Conservation (phyloP, 2,797 vertebrate species). For the Pteropus rufus region DNA sequence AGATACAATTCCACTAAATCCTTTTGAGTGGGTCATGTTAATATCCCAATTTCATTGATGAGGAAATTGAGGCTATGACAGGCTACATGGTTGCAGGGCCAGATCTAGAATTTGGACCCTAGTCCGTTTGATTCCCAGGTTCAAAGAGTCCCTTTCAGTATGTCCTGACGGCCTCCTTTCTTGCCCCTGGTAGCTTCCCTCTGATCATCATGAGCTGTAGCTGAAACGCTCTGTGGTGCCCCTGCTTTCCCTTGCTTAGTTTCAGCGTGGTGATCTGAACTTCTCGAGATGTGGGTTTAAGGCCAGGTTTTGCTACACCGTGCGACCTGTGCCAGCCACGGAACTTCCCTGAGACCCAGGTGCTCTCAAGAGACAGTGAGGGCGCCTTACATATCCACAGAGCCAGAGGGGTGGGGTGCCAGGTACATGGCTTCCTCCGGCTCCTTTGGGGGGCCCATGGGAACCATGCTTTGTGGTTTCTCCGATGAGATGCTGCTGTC, state of each 20-base stretch:
- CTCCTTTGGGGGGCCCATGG: neutral
- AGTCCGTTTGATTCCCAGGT: neutral
- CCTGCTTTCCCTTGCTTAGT: neutral
- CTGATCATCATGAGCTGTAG: rapidly evolving
- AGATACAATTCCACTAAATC: neutral
- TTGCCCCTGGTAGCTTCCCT: neutral
- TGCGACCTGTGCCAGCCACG: neutral
- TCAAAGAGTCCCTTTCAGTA: neutral
- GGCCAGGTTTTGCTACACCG: neutral
- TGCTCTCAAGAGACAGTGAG: neutral
- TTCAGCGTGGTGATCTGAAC: neutral
- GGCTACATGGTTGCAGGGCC: neutral
- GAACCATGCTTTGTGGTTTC: neutral
- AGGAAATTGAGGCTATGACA: neutral
- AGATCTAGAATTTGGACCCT: neutral
- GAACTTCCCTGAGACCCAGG: neutral
- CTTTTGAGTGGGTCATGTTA: neutral
- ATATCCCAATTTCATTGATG: neutral
- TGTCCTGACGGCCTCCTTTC: neutral
- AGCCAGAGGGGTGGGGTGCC: neutral
- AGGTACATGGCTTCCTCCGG: rapidly evolving
- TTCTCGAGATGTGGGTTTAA: neutral
- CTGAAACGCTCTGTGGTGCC: rapidly evolving
- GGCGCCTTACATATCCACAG: neutral
- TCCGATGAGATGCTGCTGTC: neutral